Base-by-base conservation (phyloP, 2,797 vertebrate genomes). In the Australoheros facetus region DNA sequence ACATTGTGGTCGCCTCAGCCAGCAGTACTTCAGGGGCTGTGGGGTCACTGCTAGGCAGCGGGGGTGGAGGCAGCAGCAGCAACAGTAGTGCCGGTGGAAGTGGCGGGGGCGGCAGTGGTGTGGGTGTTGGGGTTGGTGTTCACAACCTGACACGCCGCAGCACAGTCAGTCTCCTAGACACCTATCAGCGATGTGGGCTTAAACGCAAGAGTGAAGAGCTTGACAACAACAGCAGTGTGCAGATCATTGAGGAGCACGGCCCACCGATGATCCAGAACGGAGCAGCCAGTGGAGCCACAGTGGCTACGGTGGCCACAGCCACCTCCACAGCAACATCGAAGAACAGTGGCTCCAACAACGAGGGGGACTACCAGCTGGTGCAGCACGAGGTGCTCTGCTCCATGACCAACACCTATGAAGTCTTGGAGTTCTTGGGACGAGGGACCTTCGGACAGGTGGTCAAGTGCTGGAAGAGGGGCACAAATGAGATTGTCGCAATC, bases 101-200 rank as follows among this genome's bases (percentile, higher is more conserved):
- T 34, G 88, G 93, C 12, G 95, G 95, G 75, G 96, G 95, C 64
- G 94, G 96, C 0, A 95, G 96, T 34, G 95, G 96, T 93, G n/a
- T 95, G 95, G 69, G 96, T 91, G 84, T 96, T 88, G 82, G 95
- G 78, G 90, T 93, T 3, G 93, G 93, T 5, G 96, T 97, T 71
- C 98, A 97, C 89, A 99, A 99, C 96, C 96, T 99, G 94, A 99
- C 97, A 77, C 97, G 98, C 83, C 98, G 98, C 92, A 99, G 97
- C 96, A 99, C 98, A 75, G 98, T 99, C 94, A 98, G 96, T 94
- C 97, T 99, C 92, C 96, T 99, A 80, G 98, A 99, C 88, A 99
- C 98, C 85, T 99, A 99, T 97, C 98, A 99, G 96, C 97, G 98
- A 98, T 99, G 98, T 78, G 97, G 98, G 94, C 97, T 99, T 96